Percentiles rank a stretch among this genome's conserved stretches.
phyloP scores from a whole-genome alignment of 1,140 invertebrate species.

The Heliconius hewitsoni region DNA sequence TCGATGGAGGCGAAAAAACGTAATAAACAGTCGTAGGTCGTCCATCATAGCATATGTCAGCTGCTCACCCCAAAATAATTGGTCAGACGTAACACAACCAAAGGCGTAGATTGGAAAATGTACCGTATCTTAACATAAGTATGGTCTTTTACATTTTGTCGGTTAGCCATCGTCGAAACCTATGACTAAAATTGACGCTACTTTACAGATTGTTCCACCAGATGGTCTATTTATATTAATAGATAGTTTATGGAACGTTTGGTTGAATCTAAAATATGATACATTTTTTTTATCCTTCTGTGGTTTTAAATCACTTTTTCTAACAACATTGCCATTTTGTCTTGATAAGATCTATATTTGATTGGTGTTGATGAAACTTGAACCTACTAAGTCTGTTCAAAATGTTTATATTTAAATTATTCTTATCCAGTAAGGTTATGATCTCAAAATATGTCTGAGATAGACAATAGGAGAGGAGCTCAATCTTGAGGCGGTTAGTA shows the following conservation, averaged over 20 bases:
- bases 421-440: no score
- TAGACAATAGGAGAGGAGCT: no score
- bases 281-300: neutral
- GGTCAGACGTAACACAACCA: conserved; percentile 37
- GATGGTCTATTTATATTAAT: conserved; percentile 36
- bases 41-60: conserved; percentile 62
- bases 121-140: conserved; percentile 20
- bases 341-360: no score
- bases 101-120: conserved; percentile 28
- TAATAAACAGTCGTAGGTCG: conserved; percentile 55
- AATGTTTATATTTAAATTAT: no score
- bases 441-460: no score
- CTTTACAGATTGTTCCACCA: conserved; percentile 23
- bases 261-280: neutral
- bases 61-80: conserved; percentile 59
- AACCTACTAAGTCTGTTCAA: no score
- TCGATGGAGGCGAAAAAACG: conserved; percentile 48
- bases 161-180: neutral
- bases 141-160: conserved; percentile 30
- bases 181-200: conserved; percentile 32
- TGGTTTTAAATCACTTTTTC: no score
- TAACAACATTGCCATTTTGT: no score
- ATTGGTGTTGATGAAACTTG: no score
- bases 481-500: no score
- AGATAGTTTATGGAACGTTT: conserved; percentile 24